phyloP scores from a whole-genome alignment of 1,140 invertebrate species.

The Neodiprion lecontei region DNA sequence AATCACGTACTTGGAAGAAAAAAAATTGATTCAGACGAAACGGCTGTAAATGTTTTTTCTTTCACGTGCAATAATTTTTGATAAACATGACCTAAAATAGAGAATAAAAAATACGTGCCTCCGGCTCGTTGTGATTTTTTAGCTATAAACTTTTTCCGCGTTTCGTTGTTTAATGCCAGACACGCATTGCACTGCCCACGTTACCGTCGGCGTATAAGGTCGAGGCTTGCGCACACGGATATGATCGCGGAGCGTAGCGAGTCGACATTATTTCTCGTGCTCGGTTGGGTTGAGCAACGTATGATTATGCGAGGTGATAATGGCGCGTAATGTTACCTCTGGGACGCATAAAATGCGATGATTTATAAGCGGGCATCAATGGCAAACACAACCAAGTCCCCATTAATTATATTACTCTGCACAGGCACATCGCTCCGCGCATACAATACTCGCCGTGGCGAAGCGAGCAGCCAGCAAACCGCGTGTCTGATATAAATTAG shows the following conservation, averaged over 20 bases:
- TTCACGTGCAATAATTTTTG: no score
- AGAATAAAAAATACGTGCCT: no score
- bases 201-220: no score
- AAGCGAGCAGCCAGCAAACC: constrained; percentile 5
- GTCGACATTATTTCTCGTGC: constrained; percentile 25
- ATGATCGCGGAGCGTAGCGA: not conserved
- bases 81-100: no score
- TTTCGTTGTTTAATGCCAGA: no score
- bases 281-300: constrained; percentile 24
- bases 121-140: no score
- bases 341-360: constrained; percentile 20
- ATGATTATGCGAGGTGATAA: constrained; percentile 30
- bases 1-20: no score
- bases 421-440: constrained; percentile 14
- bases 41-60: no score
- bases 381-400: constrained; percentile 27
- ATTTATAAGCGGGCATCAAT: constrained; percentile 31
- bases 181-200: no score
- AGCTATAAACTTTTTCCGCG: no score
- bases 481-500: not conserved
- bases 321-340: constrained; percentile 23
- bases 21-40: no score
- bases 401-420: constrained; percentile 32
- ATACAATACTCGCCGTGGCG: not conserved
- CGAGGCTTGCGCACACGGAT: no score